These are phyloP conservation scores for Coturnix japonica DNA, from an alignment of 2,113 vertebrate genomes.

Conservation along the genomic window DNA sequence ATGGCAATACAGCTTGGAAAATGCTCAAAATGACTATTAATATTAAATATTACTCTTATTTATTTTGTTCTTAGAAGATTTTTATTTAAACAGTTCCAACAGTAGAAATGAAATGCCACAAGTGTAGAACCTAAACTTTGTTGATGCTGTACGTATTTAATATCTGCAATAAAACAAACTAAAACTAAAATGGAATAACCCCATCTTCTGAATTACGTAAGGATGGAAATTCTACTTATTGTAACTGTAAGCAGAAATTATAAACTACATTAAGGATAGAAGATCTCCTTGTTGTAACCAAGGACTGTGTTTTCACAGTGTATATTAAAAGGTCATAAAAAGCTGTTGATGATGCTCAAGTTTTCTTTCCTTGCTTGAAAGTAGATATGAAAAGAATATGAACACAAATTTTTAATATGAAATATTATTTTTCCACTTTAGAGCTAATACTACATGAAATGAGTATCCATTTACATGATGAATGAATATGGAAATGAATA, in stretches of 20 bases:
- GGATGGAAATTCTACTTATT: not conserved
- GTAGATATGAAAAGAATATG: conserved; percentile 51
- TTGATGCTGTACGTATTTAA: not conserved
- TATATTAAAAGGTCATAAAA: conserved; percentile 64
- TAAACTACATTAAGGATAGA: not conserved
- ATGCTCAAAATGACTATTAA: not conserved
- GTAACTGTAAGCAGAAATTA: conserved; percentile 20
- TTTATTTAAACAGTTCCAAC: too few relatives aligned
- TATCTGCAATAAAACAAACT: not conserved
- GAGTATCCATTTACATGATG: conserved; percentile 44
- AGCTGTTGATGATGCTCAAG: conserved; percentile 9
- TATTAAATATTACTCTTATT: not conserved
- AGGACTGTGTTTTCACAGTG: conserved; percentile 45
- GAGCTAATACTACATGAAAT: conserved; percentile 47
- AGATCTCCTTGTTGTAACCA: not conserved
- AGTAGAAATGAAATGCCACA: not conserved
- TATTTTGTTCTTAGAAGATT: not conserved
- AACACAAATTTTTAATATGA: conserved; percentile 67
- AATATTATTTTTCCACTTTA: conserved; percentile 53
- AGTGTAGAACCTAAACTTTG: not conserved
- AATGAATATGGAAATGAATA: conserved; percentile 33
- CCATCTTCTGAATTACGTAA: too few relatives aligned
- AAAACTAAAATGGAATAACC: not conserved
- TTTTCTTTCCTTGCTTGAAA: conserved; percentile 33
- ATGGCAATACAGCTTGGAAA: not conserved